These are phyloP conservation scores for Corythucha ciliata DNA, from an alignment of 2,888 invertebrate genomes.

Conservation along the genomic window DNA sequence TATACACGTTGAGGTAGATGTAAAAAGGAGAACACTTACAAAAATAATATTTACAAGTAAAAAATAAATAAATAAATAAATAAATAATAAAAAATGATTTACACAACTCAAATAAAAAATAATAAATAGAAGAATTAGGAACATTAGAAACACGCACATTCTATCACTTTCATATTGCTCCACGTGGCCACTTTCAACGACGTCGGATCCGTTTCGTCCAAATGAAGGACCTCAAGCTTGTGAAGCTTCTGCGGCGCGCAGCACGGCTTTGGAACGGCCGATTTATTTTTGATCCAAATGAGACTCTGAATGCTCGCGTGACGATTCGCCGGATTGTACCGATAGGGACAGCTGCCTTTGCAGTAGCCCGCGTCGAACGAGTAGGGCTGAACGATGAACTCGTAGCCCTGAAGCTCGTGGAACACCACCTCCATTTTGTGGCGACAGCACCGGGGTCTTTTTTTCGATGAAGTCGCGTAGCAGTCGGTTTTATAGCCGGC, in stretches of 20 bases:
- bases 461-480: background rate
- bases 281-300: conserved; percentile 53
- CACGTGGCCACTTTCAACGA: conserved; percentile 57
- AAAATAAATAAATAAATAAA: too few relatives aligned
- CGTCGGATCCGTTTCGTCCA: conserved; percentile 52
- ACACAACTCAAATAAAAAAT: too few relatives aligned
- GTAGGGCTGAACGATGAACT: conserved; percentile 59
- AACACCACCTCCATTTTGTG: conserved; percentile 57
- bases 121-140: too few relatives aligned
- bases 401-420: conserved; percentile 52
- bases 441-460: conserved; percentile 49
- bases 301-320: conserved; percentile 61
- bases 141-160: conserved; percentile 59
- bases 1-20: too few relatives aligned
- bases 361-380: conserved; percentile 62
- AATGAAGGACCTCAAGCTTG: conserved; percentile 55
- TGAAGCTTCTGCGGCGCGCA: conserved; percentile 60
- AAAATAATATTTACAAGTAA: too few relatives aligned
- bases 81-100: too few relatives aligned
- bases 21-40: too few relatives aligned
- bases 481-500: background rate
- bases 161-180: conserved; percentile 60
- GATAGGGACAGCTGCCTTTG: conserved; percentile 50
- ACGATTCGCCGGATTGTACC: conserved; percentile 54
- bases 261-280: conserved; percentile 52